Conservation (phyloP, 1,140 invertebrate genomes). For the Listronotus bonariensis region DNA sequence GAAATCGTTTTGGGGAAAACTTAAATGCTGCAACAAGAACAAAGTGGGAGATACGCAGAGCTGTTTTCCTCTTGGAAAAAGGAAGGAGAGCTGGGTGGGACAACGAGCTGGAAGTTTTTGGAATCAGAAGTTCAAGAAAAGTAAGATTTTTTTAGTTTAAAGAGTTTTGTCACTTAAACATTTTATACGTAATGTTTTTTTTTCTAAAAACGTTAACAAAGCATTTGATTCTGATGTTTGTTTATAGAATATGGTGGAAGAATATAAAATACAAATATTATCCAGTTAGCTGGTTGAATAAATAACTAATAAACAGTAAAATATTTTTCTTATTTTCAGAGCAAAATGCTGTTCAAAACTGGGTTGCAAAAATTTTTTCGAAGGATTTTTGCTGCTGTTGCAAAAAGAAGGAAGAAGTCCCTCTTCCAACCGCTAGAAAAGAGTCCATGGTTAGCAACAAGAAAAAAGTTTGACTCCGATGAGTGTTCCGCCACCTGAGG, state of each 20-base stretch:
- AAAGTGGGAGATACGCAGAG: constrained; percentile 47
- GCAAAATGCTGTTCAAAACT: constrained; percentile 42
- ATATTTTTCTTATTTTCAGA: constrained; percentile 27
- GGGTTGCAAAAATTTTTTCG: constrained; percentile 46
- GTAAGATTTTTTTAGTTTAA: constrained; percentile 5
- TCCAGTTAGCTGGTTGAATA: no score
- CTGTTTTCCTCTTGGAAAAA: constrained; percentile 43
- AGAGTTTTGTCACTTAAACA: background rate
- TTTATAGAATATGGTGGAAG: background rate
- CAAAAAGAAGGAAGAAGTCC: constrained; percentile 52
- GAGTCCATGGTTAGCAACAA: constrained; percentile 65
- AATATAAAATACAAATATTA: no score
- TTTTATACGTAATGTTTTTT: background rate
- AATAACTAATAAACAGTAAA: no score
- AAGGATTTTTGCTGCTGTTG: constrained; percentile 51
- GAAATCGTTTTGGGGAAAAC: constrained; percentile 31
- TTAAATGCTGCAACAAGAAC: constrained; percentile 50
- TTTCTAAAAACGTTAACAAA: background rate
- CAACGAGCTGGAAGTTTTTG: constrained; percentile 40
- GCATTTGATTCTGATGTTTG: no score
- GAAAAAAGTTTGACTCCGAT: constrained; percentile 65
- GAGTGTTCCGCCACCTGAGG: constrained; percentile 61
- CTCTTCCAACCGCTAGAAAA: constrained; percentile 57
- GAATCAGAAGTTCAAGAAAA: constrained; percentile 12
- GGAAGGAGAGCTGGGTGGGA: constrained; percentile 54